phyloP scores from a whole-genome alignment of 2,797 vertebrate species.

The Gallirallus australis region DNA sequence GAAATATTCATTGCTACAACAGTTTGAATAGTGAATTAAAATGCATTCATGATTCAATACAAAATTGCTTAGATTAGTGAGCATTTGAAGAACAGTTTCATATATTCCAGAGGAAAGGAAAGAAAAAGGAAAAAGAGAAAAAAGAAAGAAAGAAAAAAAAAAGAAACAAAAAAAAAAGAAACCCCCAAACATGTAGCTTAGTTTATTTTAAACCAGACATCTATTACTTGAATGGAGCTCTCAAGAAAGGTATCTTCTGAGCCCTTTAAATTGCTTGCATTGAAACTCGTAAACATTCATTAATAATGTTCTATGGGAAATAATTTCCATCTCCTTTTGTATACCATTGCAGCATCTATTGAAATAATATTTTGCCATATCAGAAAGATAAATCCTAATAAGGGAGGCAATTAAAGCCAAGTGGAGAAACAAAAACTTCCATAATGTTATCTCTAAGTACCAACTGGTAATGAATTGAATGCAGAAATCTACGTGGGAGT shows the following conservation, averaged over 20 bases:
- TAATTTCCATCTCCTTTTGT: constrained; percentile 50
- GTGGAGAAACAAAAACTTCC: constrained; percentile 67
- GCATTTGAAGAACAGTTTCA: constrained; percentile 67
- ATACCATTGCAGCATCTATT: constrained; percentile 57
- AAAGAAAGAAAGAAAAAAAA: too few species aligned
- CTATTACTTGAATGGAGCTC: constrained; percentile 54
- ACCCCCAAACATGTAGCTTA: neutral
- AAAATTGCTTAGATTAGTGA: constrained; percentile 73
- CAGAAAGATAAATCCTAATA: constrained; percentile 75
- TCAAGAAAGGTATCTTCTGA: constrained; percentile 63
- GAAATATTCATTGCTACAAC: constrained; percentile 59
- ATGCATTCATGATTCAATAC: constrained; percentile 63
- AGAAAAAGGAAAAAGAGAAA: too few species aligned
- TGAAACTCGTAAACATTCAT: constrained; percentile 74
- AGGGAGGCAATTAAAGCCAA: constrained; percentile 71
- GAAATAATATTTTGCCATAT: constrained; percentile 72
- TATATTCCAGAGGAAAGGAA: neutral
- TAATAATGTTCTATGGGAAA: constrained; percentile 73
- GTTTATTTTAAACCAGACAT: constrained; percentile 63
- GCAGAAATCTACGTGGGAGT: constrained; percentile 33
- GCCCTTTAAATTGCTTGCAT: constrained; percentile 63
- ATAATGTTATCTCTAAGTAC: constrained; percentile 66
- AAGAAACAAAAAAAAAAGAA: neutral
- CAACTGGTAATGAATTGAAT: constrained; percentile 58
- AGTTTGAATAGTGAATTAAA: constrained; percentile 71